Evolutionary conservation across 2,888 invertebrate genomes (phyloP).

Genomic region (Harpalus rubripes): DNA sequence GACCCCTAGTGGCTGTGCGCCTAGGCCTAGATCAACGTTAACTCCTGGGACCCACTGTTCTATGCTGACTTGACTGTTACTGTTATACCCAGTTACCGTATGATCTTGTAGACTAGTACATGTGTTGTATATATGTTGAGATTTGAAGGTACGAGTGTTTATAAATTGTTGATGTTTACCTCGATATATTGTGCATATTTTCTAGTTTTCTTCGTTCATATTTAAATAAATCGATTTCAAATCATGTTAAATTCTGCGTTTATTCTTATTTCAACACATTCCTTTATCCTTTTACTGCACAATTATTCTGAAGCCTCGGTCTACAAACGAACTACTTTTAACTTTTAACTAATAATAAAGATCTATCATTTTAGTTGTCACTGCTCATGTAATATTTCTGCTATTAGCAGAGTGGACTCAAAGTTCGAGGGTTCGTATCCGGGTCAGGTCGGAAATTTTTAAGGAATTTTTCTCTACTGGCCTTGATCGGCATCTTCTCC

Average conservation of each 20-base stretch:
- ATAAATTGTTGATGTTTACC: constrained; percentile 57
- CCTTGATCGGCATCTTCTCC: too few relatives aligned
- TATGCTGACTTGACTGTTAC: neutral
- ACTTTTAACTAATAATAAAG: too few relatives aligned
- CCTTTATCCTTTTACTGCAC: neutral
- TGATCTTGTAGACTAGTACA: constrained; percentile 6
- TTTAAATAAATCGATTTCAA: constrained; percentile 56
- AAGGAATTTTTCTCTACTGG: too few relatives aligned
- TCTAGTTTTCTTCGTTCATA: constrained; percentile 52
- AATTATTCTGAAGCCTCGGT: neutral
- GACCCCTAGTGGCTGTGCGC: constrained; percentile 34
- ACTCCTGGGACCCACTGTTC: constrained; percentile 12
- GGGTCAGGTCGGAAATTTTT: too few relatives aligned
- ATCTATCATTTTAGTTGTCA: too few relatives aligned
- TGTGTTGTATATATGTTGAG: constrained; percentile 29
- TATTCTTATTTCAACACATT: neutral
- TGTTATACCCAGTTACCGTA: constrained; percentile 11
- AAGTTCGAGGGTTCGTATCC: too few relatives aligned
- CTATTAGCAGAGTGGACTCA: too few relatives aligned
- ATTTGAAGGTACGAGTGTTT: constrained; percentile 48
- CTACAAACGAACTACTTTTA: too few relatives aligned
- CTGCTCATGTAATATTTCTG: too few relatives aligned
- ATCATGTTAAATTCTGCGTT: constrained; percentile 20
- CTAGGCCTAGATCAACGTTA: constrained; percentile 10
- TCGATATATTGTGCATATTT: constrained; percentile 52